Conservation (phyloP, 2,888 invertebrate genomes). For the Scaeva pyrastri region DNA sequence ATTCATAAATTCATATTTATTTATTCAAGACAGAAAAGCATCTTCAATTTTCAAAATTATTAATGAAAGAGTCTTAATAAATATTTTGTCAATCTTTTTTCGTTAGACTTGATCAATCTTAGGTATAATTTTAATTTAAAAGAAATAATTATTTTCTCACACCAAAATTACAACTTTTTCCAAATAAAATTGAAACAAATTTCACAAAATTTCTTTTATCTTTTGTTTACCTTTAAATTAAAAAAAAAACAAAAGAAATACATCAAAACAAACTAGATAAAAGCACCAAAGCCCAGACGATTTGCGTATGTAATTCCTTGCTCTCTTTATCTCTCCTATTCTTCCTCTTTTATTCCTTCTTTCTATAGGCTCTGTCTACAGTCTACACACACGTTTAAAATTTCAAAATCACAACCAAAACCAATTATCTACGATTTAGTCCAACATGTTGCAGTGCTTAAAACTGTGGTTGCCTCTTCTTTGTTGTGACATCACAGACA, state of each 20-base stretch:
- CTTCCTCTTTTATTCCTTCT: not conserved
- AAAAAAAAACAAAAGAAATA: not conserved
- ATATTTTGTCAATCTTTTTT: no score
- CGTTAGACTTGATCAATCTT: no score
- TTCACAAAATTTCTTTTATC: constrained; percentile 29
- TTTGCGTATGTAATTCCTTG: constrained; percentile 28
- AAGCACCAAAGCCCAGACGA: constrained; percentile 65
- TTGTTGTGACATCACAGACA: constrained; percentile 64
- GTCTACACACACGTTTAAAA: constrained; percentile 16
- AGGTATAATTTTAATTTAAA: no score
- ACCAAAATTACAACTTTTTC: not conserved
- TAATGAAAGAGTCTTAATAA: no score
- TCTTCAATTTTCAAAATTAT: no score
- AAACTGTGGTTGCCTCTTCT: constrained; percentile 26
- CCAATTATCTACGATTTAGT: constrained; percentile 28
- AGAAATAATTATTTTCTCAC: not conserved
- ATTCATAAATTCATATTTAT: no score
- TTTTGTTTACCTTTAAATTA: constrained; percentile 48
- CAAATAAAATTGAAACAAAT: constrained; percentile 9
- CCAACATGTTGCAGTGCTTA: constrained; percentile 25
- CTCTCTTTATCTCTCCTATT: constrained; percentile 4
- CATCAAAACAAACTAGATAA: constrained; percentile 53
- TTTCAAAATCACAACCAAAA: constrained; percentile 17
- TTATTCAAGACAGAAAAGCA: no score
- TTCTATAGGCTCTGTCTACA: constrained; percentile 1